Evolutionary conservation across 2,888 invertebrate species (phyloP), one percentile per base, ranked within the genome.

Genomic region (Calameuta idolon): DNA sequence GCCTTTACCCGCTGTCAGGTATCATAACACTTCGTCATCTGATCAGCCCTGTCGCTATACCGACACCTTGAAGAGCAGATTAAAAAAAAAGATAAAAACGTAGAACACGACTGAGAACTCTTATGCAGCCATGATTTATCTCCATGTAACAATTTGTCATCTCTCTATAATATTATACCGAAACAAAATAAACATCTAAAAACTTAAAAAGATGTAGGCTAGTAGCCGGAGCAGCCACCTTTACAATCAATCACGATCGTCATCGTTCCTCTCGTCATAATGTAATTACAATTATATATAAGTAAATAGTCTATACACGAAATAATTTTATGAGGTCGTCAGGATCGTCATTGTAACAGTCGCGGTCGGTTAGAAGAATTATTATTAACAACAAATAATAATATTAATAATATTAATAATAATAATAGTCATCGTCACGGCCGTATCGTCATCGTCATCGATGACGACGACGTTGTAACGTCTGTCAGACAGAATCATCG

Each of bases 171-270:
- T 78, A 71, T 78, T 79, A 80, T 79, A 75, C 78, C 77, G 84
- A 85, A 55, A 85, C 83, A 83, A 87, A 88, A 89, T 89, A 88
- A 89, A 88, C 86, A 89, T 88, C 86, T 89, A 88, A 85, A 89
- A 88, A 88, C 87, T 88, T 88, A 87, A 88, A 85, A 81, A 83
- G 82, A 85, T 55, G 83, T 84, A 82, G 82, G 85, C 85, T 83
- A 83, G 81, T 55, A 71, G 71, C 31, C 34, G 31, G 33, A 71
- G 71, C 71, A 71, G 71, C 31, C 71, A 71, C 31, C 71, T 31
- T 71, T 71, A 71, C 31, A 71, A 33, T 71, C 71, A 71, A 71
- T 34, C 71, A 71, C 55, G 55, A 55, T 55, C 55, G 55, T 55
- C 55, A 55, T 55, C 55, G 55, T 55, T 55, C 55, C 55, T 55